Percentiles rank a stretch among this genome's conserved stretches.
Evolutionary conservation across 2,888 invertebrate species (phyloP).

Genomic region (Atrina japonica): DNA sequence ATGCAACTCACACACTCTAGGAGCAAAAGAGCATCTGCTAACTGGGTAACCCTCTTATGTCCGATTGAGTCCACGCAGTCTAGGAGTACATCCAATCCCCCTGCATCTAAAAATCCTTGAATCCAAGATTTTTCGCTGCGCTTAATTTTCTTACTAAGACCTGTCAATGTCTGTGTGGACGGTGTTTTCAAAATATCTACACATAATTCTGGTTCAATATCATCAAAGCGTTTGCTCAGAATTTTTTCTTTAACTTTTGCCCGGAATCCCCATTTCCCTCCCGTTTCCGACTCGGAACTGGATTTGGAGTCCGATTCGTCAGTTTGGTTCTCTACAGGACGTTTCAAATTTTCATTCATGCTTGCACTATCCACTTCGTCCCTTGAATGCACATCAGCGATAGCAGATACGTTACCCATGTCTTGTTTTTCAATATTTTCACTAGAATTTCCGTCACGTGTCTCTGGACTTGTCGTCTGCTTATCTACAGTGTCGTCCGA

Average conservation of each 20-base stretch:
- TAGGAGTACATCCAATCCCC: constrained; percentile 70
- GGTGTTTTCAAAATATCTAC: constrained; percentile 34
- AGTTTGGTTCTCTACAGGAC: neutral
- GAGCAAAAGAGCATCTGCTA: constrained; percentile 76
- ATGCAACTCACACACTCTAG: constrained; percentile 78
- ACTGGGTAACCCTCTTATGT: constrained; percentile 67
- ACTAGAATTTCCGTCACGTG: no score
- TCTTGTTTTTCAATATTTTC: constrained; percentile 16
- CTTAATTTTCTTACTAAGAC: constrained; percentile 74
- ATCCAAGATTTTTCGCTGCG: constrained; percentile 71
- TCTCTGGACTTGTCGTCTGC: neutral
- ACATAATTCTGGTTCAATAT: constrained; percentile 38
- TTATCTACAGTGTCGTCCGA: neutral
- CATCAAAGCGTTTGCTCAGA: constrained; percentile 29
- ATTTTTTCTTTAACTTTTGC: constrained; percentile 27
- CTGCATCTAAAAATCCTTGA: constrained; percentile 75
- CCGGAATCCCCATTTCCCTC: constrained; percentile 21
- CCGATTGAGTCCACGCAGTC: constrained; percentile 75
- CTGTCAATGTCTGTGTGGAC: constrained; percentile 31
- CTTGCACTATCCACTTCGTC: neutral
- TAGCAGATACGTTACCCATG: neutral
- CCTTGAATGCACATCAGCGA: neutral
- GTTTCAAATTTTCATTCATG: neutral
- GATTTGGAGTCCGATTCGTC: neutral
- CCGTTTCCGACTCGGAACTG: neutral